phyloP scores from a whole-genome alignment of 2,888 invertebrate genomes.

The Epicampocera succincta region DNA sequence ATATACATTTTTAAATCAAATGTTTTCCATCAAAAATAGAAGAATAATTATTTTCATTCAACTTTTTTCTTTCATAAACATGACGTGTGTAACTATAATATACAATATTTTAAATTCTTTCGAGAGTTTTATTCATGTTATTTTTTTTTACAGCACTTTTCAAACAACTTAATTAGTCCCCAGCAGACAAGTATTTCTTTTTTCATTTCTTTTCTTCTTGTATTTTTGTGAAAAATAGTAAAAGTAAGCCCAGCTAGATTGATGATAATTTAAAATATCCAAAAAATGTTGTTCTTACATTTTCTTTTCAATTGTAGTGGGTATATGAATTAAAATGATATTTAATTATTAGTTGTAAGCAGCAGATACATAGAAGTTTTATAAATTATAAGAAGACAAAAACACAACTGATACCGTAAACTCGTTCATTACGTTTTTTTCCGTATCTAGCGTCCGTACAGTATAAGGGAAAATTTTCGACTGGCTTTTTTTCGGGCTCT shows the following conservation, averaged over 20 bases:
- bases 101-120: neutral
- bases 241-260: too few relatives aligned
- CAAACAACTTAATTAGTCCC: neutral
- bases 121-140: neutral
- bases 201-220: neutral
- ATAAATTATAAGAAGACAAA: slow-evolving; percentile 48
- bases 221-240: slow-evolving; percentile 3
- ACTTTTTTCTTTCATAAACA: too few relatives aligned
- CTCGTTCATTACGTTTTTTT: slow-evolving; percentile 58
- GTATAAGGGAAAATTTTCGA: slow-evolving; percentile 81
- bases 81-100: too few relatives aligned
- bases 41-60: too few relatives aligned
- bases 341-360: slow-evolving; percentile 18
- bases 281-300: neutral
- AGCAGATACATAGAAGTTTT: slow-evolving; percentile 17
- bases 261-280: too few relatives aligned
- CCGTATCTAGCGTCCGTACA: slow-evolving; percentile 78
- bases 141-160: slow-evolving; percentile 10
- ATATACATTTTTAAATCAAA: neutral
- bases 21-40: too few relatives aligned
- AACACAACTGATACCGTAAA: slow-evolving; percentile 67
- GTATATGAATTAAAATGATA: slow-evolving; percentile 1
- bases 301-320: neutral
- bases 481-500: slow-evolving; percentile 72
- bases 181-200: slow-evolving; percentile 36